Base-by-base conservation (phyloP, 1,140 invertebrate species). In the Scaptomyza pallida region DNA sequence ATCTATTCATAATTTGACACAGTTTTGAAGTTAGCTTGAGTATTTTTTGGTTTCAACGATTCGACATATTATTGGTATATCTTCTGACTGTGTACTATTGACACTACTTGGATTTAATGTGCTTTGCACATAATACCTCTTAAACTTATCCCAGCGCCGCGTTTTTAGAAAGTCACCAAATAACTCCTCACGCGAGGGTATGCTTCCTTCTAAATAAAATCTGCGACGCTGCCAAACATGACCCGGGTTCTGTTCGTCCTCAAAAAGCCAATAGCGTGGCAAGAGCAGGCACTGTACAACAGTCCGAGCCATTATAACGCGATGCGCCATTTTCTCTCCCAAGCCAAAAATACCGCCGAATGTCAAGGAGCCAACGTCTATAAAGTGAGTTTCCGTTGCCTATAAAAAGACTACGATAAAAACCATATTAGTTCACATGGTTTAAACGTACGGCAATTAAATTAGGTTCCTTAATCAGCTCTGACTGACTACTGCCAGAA, bases 181-280 rank as follows among this genome's bases (percentile, higher is more conserved):
- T 0, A 94, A 75, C 40, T 91, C 65, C 37, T 92, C 77, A 0
- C 92, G 89, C 0, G 89, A 91, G 1, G 94, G 93, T 65, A 93
- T 93, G 12, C 92, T 92, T 0, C 88, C 91, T 10, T 94, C 91
- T 37, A 94, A 75, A 59, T 93, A 94, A 17, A 92, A 82, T 55
- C 90, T 91, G 2, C 94, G 92, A n/a, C 92, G 90, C 37, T 92
- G 91, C 94, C 94, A 94, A 19, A 94, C 92, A 65, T 94, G 93
- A 2, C 93, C 93, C 2, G 91, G 92, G 89, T 94, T 94, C 64
- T 91, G 91, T 13, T 65, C 45, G 48, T 93, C 89, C 64, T 93
- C 91, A 5, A 92, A 71, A 2, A 94, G 78, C 92, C 93, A 94
- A 70, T 92, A 94, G n/a, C 92, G 90, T 0, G 94, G 94, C 17